phyloP scores from a whole-genome alignment of 1,140 invertebrate genomes.

The Heliconius nattereri region DNA sequence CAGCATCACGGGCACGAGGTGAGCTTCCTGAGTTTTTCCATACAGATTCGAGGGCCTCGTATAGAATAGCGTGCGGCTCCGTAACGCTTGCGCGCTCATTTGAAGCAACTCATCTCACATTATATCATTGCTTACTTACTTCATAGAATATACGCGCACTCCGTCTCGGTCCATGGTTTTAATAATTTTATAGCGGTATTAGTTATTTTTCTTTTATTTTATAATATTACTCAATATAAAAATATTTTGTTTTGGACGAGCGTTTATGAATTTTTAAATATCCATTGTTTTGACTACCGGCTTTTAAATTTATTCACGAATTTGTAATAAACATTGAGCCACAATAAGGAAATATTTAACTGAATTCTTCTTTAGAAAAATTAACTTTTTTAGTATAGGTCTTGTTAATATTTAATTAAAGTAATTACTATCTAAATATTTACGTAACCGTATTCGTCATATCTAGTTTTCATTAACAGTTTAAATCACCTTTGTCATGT shows the following conservation, averaged over 20 bases:
- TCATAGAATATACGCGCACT: slow-evolving; percentile 38
- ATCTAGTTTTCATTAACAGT: background rate
- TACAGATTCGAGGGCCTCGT: slow-evolving; percentile 35
- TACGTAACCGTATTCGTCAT: background rate
- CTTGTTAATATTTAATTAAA: slow-evolving; percentile 31
- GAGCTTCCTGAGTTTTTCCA: slow-evolving; percentile 70
- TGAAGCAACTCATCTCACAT: slow-evolving; percentile 29
- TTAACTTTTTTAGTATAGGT: background rate
- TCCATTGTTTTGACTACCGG: slow-evolving; percentile 26
- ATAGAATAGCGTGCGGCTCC: slow-evolving; percentile 51
- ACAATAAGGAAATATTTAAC: slow-evolving; percentile 37
- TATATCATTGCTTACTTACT: slow-evolving; percentile 57
- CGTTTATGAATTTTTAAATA: background rate
- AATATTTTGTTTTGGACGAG: background rate
- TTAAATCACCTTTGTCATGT: background rate
- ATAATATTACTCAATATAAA: background rate
- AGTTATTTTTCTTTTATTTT: background rate
- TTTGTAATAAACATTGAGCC: slow-evolving; percentile 29
- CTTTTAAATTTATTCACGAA: slow-evolving; percentile 32
- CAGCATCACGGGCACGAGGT: slow-evolving; percentile 53
- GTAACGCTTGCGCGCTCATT: slow-evolving; percentile 13
- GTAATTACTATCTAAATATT: slow-evolving; percentile 21
- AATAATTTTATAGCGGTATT: slow-evolving; percentile 54
- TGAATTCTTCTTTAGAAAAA: slow-evolving; percentile 24
- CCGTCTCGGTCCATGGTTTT: slow-evolving; percentile 55